phyloP scores from a whole-genome alignment of 1,140 invertebrate species.

The Calephelis virginiensis region DNA sequence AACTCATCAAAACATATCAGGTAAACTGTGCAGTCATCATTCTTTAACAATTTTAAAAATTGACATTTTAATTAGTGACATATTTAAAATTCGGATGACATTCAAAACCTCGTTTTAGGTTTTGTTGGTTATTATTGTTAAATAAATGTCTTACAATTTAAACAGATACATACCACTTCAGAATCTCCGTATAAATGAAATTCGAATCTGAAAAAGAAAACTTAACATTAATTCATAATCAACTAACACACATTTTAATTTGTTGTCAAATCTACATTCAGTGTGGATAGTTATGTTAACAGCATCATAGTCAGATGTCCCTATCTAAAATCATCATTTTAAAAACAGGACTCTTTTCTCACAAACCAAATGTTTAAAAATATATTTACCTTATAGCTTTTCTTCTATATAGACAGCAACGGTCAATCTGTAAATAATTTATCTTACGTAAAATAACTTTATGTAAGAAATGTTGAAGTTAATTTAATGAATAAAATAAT shows the following conservation, averaged over 20 bases:
- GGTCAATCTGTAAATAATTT: neutral
- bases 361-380: neutral
- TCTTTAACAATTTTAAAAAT: no score
- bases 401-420: no score
- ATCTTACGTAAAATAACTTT: no score
- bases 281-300: constrained; percentile 60
- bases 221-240: neutral
- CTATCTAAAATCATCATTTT: constrained; percentile 66
- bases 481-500: neutral
- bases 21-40: constrained; percentile 21
- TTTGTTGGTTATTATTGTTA: no score
- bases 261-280: constrained; percentile 30
- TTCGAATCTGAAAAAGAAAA: neutral
- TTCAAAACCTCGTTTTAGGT: no score
- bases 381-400: no score
- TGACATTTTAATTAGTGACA: no score
- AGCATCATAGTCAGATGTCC: constrained; percentile 69
- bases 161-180: neutral
- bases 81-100: no score
- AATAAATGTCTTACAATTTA: neutral
- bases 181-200: neutral
- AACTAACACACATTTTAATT: neutral
- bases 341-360: neutral
- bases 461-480: no score
- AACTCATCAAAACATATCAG: constrained; percentile 20